These are phyloP conservation scores for Albula goreensis DNA, from an alignment of 2,113 vertebrate genomes.

Conservation along the genomic window DNA sequence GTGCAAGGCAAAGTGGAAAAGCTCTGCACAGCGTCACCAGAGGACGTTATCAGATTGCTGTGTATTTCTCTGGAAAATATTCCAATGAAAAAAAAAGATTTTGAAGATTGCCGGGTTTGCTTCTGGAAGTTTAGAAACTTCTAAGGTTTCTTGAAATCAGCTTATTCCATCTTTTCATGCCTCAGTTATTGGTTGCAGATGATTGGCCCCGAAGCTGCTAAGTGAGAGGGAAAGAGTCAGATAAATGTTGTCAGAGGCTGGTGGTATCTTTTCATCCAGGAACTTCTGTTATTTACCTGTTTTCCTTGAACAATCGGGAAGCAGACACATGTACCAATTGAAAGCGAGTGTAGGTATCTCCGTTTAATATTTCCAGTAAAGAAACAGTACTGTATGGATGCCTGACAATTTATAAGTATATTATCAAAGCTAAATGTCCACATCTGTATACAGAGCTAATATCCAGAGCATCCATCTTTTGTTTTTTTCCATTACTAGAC, in stretches of 20 bases:
- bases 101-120: not conserved
- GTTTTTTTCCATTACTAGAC: not conserved
- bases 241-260: conserved; percentile 9
- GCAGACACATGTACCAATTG: conserved; percentile 41
- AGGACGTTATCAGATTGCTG: conserved; percentile 31
- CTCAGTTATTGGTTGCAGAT: conserved; percentile 47
- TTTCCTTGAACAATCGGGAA: not conserved
- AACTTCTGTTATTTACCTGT: not conserved
- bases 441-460: not conserved
- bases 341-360: conserved; percentile 14
- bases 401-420: not conserved
- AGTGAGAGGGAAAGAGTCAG: conserved; percentile 41
- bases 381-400: not conserved
- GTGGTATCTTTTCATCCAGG: not conserved
- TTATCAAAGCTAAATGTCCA: not conserved
- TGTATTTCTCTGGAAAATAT: conserved; percentile 19
- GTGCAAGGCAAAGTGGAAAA: not conserved
- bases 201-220: conserved; percentile 52
- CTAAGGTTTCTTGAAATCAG: conserved; percentile 37
- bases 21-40: conserved; percentile 14
- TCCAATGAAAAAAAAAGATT: conserved; percentile 28
- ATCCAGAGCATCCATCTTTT: not conserved
- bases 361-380: not conserved
- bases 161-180: conserved; percentile 29
- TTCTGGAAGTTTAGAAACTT: conserved; percentile 37